A percentile compares a stretch with the other conserved stretches of the same genome.
Conservation (phyloP, 2,113 vertebrate species). For the Archocentrus centrarchus region DNA sequence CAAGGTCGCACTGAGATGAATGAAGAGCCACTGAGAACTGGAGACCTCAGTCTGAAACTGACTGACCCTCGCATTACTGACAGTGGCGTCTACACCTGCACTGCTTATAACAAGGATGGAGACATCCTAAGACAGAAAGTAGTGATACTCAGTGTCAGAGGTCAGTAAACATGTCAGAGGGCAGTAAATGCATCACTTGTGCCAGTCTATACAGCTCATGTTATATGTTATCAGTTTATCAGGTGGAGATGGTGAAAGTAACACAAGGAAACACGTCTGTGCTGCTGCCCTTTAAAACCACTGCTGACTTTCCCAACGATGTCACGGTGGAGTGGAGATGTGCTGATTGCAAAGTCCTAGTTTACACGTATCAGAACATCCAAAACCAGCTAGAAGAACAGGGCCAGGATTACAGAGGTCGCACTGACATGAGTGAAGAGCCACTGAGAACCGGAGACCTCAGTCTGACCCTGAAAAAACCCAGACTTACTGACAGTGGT, state of each 20-base stretch:
- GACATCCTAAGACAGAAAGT: background rate
- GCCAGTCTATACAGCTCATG: background rate
- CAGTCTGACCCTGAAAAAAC: background rate
- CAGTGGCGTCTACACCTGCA: background rate
- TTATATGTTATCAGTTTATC: background rate
- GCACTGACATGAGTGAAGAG: accelerated
- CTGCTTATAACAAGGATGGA: background rate
- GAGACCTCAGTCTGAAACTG: background rate
- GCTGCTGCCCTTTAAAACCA: background rate
- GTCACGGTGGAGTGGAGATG: accelerated
- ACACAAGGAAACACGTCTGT: background rate
- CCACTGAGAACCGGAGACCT: background rate
- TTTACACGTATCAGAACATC: accelerated
- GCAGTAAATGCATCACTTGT: background rate
- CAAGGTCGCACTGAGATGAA: background rate
- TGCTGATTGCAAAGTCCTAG: accelerated
- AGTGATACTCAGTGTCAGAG: too few species aligned
- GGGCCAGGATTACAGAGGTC: background rate
- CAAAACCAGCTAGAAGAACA: accelerated
- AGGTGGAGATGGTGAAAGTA: background rate
- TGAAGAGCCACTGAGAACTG: background rate
- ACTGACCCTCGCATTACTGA: background rate
- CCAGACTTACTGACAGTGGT: accelerated
- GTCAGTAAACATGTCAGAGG: background rate
- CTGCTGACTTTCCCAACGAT: background rate